Base-by-base conservation (phyloP, 2,113 vertebrate genomes). In the Lipophrys pholis region DNA sequence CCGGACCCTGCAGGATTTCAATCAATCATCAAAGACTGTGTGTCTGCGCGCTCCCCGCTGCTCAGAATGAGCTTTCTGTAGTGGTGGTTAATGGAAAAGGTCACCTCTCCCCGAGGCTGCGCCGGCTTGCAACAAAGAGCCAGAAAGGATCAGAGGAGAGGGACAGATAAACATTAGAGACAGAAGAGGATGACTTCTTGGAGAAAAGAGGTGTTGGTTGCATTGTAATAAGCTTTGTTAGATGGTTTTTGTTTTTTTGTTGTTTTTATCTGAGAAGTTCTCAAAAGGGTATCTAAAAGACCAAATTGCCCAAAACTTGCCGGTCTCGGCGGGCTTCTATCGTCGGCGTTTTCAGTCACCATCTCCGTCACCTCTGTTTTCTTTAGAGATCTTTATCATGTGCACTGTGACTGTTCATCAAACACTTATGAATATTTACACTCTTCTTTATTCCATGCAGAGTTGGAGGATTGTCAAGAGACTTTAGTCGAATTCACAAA, bases 21-120 rank as follows among this genome's bases (percentile, higher is more conserved):
- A 90, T 93, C 92, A 90, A 83, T 92, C 88, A 87, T 90, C 88
- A 91, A 92, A 91, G 90, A 83, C 71, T 57, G 73, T 43, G 62
- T 69, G 83, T 79, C 57, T 76, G 51, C 12, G 56, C 2, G 35
- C 85, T 76, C 79, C 78, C 70, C 5, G 71, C 78, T 81, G 83
- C 79, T 84, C 82, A 83, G 77, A 91, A 89, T 84, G 66, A 89
- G 74, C 84, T 73, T 80, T 89, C 83, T 84, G 76, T 89, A 80
- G 87, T 57, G 67, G 71, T 72, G 69, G 81, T 84, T 83, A 88
- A 82, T 80, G 85, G 81, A 80, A 91, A 89, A 91, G 90, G 90
- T 93, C 90, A 90, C 88, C 77, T 76, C 70, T 76, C 69, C 57
- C 72, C 16, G n/a, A 80, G 80, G 78, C 82, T 62, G 48, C 43